Conservation (phyloP, 2,888 invertebrate species). For the Drosophila austrosaltans region DNA sequence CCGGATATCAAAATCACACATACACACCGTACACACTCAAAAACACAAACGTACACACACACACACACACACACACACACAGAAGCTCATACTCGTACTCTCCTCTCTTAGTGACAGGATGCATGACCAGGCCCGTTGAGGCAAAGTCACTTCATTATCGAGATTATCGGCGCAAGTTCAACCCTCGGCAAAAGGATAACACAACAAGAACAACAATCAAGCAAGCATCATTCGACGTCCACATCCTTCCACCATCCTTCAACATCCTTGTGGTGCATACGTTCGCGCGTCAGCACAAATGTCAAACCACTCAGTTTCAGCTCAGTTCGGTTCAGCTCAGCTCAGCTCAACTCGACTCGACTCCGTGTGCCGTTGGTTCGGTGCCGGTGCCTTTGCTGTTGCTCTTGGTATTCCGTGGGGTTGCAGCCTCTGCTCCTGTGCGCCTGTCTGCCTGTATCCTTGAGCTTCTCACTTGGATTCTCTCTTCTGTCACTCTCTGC, state of each 20-base stretch:
- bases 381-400: no score
- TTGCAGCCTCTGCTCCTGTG: conserved; percentile 58
- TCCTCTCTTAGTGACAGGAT: conserved; percentile 48
- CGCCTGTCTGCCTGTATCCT: conserved; percentile 71
- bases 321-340: conserved; percentile 17
- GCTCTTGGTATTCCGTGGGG: conserved; percentile 19
- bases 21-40: conserved; percentile 40
- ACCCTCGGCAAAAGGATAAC: conserved; percentile 57
- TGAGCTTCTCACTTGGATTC: conserved; percentile 52
- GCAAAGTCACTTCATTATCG: conserved; percentile 80
- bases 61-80: conserved; percentile 39
- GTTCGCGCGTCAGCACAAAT: conserved; percentile 80
- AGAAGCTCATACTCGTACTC: conserved; percentile 37
- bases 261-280: conserved; percentile 67
- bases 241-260: conserved; percentile 35
- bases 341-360: conserved; percentile 1
- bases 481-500: conserved; percentile 19
- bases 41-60: conserved; percentile 54
- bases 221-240: conserved; percentile 26
- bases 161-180: conserved; percentile 80
- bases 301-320: conserved; percentile 73
- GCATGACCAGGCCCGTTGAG: conserved; percentile 68
- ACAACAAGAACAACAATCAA: conserved; percentile 57
- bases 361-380: no score
- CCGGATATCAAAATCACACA: conserved; percentile 74